Evolutionary conservation across 2,888 invertebrate species (phyloP).

Genomic region (Strigamia maritima): DNA sequence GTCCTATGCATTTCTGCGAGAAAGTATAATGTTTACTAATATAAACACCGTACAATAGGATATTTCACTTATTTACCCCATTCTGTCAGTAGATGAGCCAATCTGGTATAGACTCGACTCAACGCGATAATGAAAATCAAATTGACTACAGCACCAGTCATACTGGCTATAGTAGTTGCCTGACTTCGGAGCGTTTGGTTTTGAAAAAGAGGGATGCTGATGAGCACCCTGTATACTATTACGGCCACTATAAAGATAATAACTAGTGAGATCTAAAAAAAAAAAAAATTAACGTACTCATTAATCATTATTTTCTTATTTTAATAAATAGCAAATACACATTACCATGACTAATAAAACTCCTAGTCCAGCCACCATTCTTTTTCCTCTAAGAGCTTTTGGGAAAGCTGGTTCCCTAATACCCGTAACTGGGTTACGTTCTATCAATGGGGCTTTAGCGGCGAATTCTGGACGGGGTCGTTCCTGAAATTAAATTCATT

Average conservation of each 20-base stretch:
- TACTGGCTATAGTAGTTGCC: conserved; percentile 56
- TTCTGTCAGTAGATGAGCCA: conserved; percentile 58
- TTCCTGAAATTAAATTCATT: conserved; percentile 49
- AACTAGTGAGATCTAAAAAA: conserved; percentile 56
- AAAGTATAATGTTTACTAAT: too few species aligned
- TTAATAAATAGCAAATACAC: not conserved
- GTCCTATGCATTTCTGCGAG: conserved; percentile 56
- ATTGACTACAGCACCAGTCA: conserved; percentile 58
- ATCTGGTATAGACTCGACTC: conserved; percentile 58
- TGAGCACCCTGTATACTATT: conserved; percentile 58
- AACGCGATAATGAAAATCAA: conserved; percentile 59
- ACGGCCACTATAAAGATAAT: conserved; percentile 60
- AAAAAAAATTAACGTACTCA: too few species aligned
- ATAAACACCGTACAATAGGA: too few species aligned
- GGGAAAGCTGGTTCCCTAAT: conserved; percentile 59
- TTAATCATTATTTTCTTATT: too few species aligned
- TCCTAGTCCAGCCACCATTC: conserved; percentile 58
- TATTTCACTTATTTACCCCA: conserved; percentile 54
- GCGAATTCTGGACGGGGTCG: conserved; percentile 59
- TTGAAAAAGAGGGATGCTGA: conserved; percentile 58
- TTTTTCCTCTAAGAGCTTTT: conserved; percentile 53
- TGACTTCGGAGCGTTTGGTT: conserved; percentile 53
- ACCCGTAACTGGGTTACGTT: conserved; percentile 59
- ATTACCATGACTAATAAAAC: conserved; percentile 58
- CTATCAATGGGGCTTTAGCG: conserved; percentile 56